phyloP scores from a whole-genome alignment of 2,888 invertebrate species.

The Gortyna flavago region DNA sequence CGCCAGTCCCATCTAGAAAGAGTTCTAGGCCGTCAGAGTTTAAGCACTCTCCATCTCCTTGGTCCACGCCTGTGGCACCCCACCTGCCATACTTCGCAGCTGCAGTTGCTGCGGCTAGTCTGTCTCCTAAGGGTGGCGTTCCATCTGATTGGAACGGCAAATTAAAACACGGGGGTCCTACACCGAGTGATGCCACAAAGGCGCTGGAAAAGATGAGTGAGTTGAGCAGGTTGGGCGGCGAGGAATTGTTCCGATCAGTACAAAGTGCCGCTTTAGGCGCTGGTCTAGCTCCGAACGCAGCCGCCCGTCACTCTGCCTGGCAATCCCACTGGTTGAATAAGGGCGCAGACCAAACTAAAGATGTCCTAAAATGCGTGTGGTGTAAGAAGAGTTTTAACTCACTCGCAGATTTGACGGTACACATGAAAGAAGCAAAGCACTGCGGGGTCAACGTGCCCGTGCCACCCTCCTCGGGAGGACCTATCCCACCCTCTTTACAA shows the following conservation, averaged over 20 bases:
- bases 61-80: constrained; percentile 94
- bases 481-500: constrained; percentile 88
- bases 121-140: constrained; percentile 93
- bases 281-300: constrained; percentile 88
- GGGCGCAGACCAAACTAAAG: constrained; percentile 98
- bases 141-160: constrained; percentile 94
- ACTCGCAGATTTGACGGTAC: constrained; percentile 97
- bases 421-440: constrained; percentile 99
- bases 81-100: constrained; percentile 95
- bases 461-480: constrained; percentile 90
- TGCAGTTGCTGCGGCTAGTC: constrained; percentile 93
- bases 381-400: constrained; percentile 99
- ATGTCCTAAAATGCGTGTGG: constrained; percentile 99
- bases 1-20: constrained; percentile 91
- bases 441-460: constrained; percentile 96
- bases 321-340: constrained; percentile 99
- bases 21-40: constrained; percentile 92
- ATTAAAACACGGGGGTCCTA: constrained; percentile 91
- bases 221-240: constrained; percentile 95
- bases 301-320: constrained; percentile 97
- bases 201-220: constrained; percentile 98
- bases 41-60: constrained; percentile 93
- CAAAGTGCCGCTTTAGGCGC: constrained; percentile 88
- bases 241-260: constrained; percentile 92
- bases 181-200: constrained; percentile 95